A percentile compares a stretch with the other conserved stretches of the same genome.
phyloP scores from a whole-genome alignment of 2,113 vertebrate genomes.

The Turdus rufiventris region DNA sequence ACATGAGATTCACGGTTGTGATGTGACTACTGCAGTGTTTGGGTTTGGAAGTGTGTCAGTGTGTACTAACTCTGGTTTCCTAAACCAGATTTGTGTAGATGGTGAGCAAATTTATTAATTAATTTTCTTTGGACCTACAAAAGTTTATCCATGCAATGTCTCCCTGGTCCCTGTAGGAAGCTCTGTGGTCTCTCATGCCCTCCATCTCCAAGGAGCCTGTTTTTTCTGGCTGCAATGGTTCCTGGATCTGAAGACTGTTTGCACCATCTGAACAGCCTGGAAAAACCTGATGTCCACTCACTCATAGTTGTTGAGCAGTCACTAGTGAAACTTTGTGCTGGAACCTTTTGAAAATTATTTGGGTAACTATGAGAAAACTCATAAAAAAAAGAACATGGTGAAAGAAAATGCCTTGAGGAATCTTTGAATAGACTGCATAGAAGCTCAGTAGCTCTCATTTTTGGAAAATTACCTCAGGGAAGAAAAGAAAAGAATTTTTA shows the following conservation, averaged over 20 bases:
- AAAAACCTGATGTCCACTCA: neutral
- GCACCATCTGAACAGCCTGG: neutral
- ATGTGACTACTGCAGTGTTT: neutral
- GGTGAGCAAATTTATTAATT: neutral
- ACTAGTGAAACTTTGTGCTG: neutral
- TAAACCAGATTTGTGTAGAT: neutral
- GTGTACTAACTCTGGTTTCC: neutral
- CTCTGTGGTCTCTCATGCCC: rapidly evolving
- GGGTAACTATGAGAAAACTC: neutral
- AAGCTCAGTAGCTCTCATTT: neutral
- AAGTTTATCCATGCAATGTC: neutral
- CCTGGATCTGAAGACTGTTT: neutral
- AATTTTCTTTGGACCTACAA: neutral
- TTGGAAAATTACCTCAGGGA: neutral
- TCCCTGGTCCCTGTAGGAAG: neutral
- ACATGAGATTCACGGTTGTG: neutral
- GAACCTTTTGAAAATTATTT: neutral
- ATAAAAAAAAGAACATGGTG: neutral
- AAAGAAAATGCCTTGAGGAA: neutral
- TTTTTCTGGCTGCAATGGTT: neutral
- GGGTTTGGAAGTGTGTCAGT: neutral
- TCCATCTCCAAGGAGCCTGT: neutral
- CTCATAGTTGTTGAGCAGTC: neutral
- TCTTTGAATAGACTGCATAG: neutral
- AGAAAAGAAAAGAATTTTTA: neutral